phyloP scores from a whole-genome alignment of 2,113 vertebrate species.

The Trichechus manatus region DNA sequence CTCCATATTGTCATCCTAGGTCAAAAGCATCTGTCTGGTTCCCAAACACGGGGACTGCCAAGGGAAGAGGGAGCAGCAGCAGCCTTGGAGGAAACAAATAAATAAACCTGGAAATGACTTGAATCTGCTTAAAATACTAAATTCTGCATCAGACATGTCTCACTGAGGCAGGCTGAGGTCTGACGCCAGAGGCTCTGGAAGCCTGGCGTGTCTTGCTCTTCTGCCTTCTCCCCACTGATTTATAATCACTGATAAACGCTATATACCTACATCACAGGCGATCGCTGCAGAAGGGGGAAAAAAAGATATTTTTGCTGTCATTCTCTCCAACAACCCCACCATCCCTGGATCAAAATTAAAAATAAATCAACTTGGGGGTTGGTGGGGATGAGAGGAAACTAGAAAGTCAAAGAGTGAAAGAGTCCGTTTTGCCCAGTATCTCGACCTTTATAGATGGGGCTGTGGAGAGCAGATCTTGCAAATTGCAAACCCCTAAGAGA shows the following conservation, averaged over 20 bases:
- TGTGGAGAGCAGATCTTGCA: rapidly evolving
- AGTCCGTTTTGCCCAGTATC: not conserved
- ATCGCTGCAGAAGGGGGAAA: not conserved
- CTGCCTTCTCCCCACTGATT: conserved; percentile 83
- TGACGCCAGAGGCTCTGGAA: conserved; percentile 76
- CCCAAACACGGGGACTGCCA: conserved; percentile 78
- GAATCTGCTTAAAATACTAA: conserved; percentile 84
- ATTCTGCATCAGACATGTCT: conserved; percentile 69
- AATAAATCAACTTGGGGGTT: not conserved
- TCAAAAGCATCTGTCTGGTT: conserved; percentile 72
- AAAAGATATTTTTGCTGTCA: not conserved
- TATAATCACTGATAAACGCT: conserved; percentile 87
- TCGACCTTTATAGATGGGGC: rapidly evolving
- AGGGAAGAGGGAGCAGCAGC: not conserved
- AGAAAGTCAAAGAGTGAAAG: not conserved
- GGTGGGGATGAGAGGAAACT: rapidly evolving
- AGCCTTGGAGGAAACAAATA: conserved; percentile 13
- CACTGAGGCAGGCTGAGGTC: conserved; percentile 54
- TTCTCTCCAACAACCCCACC: not conserved
- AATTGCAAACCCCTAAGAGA: not conserved
- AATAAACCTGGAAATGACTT: conserved; percentile 70
- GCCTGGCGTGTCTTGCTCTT: conserved; percentile 65
- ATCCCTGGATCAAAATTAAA: conserved; percentile 62
- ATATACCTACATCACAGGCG: not conserved
- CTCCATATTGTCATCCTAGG: conserved; percentile 80